Conservation (phyloP, 2,888 invertebrate genomes). For the Cerceris rybyensis region DNA sequence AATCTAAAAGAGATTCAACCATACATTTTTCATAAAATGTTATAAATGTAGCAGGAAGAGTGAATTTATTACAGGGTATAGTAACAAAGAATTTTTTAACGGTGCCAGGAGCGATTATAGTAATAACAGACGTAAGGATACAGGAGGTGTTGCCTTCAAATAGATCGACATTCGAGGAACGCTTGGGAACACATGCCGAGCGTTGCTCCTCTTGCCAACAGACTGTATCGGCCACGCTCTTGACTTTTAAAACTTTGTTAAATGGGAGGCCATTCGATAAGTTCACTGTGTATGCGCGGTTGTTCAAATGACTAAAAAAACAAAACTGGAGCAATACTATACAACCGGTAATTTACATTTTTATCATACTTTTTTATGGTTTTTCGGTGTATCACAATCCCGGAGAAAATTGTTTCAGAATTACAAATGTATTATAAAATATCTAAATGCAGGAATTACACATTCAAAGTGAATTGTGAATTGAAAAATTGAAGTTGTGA, state of each 20-base stretch:
- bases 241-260: conserved; percentile 67
- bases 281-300: conserved; percentile 18
- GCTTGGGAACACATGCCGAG: conserved; percentile 48
- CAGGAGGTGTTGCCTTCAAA: conserved; percentile 36
- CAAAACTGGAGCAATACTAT: conserved; percentile 28
- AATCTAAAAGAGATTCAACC: too few relatives aligned
- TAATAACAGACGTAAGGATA: conserved; percentile 19
- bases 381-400: too few relatives aligned
- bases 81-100: not conserved
- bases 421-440: not conserved
- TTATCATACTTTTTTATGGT: not conserved
- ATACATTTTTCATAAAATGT: too few relatives aligned
- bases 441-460: too few relatives aligned
- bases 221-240: conserved; percentile 78
- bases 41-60: too few relatives aligned
- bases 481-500: too few relatives aligned
- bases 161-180: conserved; percentile 58
- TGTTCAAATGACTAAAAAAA: conserved; percentile 31
- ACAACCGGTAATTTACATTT: not conserved
- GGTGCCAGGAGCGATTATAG: conserved; percentile 19
- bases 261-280: conserved; percentile 44
- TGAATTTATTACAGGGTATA: not conserved
- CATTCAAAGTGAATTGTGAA: too few relatives aligned
- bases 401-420: not conserved
- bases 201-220: conserved; percentile 77